Percentiles rank a stretch among this genome's conserved stretches.
These are phyloP conservation scores for Lypha dubia DNA, from an alignment of 2,888 invertebrate species.

Conservation along the genomic window DNA sequence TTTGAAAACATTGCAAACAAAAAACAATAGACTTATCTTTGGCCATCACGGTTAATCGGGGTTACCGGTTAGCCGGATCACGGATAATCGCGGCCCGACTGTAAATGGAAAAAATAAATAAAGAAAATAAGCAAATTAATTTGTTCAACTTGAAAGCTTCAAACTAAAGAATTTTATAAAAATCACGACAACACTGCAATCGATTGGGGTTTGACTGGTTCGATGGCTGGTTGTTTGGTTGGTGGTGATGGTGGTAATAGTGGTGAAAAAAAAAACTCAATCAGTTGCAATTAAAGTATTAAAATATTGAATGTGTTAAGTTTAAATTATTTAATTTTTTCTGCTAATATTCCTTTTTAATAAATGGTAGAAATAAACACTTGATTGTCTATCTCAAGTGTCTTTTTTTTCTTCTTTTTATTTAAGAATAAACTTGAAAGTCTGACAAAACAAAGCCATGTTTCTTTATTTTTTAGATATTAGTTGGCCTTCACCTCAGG, in stretches of 20 bases:
- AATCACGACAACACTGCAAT: constrained; percentile 41
- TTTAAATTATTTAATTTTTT: constrained; percentile 10
- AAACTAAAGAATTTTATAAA: constrained; percentile 28
- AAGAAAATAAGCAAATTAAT: constrained; percentile 33
- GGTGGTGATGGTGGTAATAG: constrained; percentile 5
- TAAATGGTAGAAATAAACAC: not conserved
- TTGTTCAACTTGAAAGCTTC: constrained; percentile 11
- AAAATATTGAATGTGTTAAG: constrained; percentile 21
- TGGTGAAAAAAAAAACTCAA: constrained; percentile 24
- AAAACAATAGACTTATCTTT: no score
- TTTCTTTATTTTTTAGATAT: not conserved
- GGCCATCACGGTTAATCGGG: no score
- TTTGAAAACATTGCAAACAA: no score
- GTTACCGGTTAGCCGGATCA: no score
- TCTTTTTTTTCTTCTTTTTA: no score
- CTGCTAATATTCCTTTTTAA: not conserved
- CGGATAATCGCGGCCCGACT: no score
- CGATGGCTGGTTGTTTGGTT: no score
- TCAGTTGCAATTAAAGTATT: constrained; percentile 31
- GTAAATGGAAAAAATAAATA: not conserved
- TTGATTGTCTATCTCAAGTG: not conserved
- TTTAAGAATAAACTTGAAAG: constrained; percentile 27
- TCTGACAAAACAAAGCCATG: constrained; percentile 36
- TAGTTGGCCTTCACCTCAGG: constrained; percentile 41
- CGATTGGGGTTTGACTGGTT: constrained; percentile 21